These are phyloP conservation scores for Encarsia formosa DNA, from an alignment of 2,888 invertebrate genomes.

Conservation along the genomic window DNA sequence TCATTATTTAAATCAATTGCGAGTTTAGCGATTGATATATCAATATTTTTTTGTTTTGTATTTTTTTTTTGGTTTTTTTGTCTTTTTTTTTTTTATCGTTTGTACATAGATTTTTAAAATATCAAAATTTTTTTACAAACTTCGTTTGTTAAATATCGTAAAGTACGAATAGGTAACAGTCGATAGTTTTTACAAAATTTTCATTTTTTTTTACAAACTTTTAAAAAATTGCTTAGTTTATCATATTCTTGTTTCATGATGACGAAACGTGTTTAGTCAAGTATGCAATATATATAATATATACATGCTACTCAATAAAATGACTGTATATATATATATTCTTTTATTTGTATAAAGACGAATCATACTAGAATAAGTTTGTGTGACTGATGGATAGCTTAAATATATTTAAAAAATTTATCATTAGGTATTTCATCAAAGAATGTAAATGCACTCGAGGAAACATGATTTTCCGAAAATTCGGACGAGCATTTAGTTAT, in stretches of 20 bases:
- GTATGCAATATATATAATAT: conserved; percentile 23
- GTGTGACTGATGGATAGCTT: conserved; percentile 37
- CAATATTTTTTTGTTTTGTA: too few relatives aligned
- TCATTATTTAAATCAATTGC: too few relatives aligned
- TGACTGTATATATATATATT: conserved; percentile 6
- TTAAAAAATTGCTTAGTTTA: conserved; percentile 12
- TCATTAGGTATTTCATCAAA: conserved; percentile 31
- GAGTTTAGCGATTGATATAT: too few relatives aligned
- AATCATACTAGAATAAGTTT: conserved; percentile 28
- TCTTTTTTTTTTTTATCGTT: too few relatives aligned
- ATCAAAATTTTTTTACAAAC: too few relatives aligned
- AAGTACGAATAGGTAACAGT: too few relatives aligned
- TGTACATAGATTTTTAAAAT: too few relatives aligned
- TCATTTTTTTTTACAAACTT: conserved; percentile 12
- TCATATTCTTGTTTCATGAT: conserved; percentile 15
- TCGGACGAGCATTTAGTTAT: not conserved
- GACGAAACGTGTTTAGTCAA: conserved; percentile 25
- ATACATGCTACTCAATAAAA: not conserved
- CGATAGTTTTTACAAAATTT: too few relatives aligned
- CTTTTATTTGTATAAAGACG: too few relatives aligned
- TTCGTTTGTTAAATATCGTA: too few relatives aligned
- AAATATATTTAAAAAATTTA: conserved; percentile 32
- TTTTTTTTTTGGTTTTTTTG: too few relatives aligned
- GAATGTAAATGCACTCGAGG: conserved; percentile 32
- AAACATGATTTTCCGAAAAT: conserved; percentile 8